Evolutionary conservation across 2,888 invertebrate genomes (phyloP), one percentile per base, ranked within the genome.

Genomic region (Heliconius ethilla): DNA sequence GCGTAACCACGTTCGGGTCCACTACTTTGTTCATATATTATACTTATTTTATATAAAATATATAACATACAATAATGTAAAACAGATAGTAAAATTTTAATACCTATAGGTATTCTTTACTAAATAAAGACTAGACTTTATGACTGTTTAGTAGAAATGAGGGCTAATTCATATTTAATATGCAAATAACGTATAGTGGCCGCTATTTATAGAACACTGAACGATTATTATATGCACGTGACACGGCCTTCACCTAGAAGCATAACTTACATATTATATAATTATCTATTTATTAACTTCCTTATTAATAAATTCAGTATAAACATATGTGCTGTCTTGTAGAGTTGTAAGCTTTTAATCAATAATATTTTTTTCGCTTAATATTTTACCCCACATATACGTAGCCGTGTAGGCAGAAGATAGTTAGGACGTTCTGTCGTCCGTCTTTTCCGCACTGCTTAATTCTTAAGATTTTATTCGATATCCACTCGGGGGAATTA

Each of bases 231-330:
- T 33, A 33, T 18, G 29, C 67, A 67, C 37, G n/a, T 67, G 67
- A 37, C 67, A n/a, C 67, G 69, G 40, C 69, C 69, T 45, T 69
- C 69, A 69, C 40, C 69, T 25, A 69, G 15, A 69, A 27, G 18
- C 69, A 45, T 25, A 40, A 63, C 1, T 69, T 45, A 11, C 15
- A 22, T 33, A 67, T 0, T 7, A 51, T 22, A 40, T 37, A 37
- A 66, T 33, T 13, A 66, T 66, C 33, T 33, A 33, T 33, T 33
- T 33, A 33, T 33, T 33, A 33, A 33, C 66, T 67, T 67, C n/a
- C n/a, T 18, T 11, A n/a, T 40, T 11, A 40, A 40, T 40, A 40
- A 40, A 40, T 40, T 40, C 40, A 40, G 9, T 40, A 40, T 40
- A 40, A 2, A 37, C 11, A 18, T 10, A 51, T 51, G 51, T 51